Evolutionary conservation across 1,140 invertebrate genomes (phyloP).

Genomic region (Pachypsylla venusta): DNA sequence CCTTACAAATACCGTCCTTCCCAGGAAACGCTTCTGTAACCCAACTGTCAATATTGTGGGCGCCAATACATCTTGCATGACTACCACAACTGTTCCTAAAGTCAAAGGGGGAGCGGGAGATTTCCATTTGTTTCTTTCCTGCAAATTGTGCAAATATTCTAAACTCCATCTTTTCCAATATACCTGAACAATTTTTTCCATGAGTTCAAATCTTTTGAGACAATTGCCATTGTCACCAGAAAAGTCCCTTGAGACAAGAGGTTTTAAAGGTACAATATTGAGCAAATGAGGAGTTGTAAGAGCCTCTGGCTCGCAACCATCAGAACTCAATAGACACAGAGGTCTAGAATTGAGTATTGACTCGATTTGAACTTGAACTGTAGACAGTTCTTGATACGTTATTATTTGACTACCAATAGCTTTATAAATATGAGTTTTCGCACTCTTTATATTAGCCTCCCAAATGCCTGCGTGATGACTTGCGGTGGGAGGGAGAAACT

Average conservation of each 20-base stretch:
- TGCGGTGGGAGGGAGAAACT: slow-evolving; percentile 25
- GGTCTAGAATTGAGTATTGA: slow-evolving; percentile 26
- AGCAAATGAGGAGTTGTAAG: not conserved
- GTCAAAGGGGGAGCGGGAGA: not conserved
- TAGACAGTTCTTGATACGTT: slow-evolving; percentile 28
- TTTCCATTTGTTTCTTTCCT: slow-evolving; percentile 18
- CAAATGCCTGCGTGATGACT: slow-evolving; percentile 30
- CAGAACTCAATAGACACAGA: slow-evolving; percentile 7
- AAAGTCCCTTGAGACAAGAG: no score
- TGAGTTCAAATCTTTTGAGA: slow-evolving; percentile 21
- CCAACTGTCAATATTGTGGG: no score
- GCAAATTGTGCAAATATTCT: slow-evolving; percentile 17
- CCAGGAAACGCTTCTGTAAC: not conserved
- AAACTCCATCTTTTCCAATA: slow-evolving; percentile 26
- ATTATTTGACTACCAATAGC: slow-evolving; percentile 15
- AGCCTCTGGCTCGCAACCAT: not conserved
- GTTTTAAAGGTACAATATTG: not conserved
- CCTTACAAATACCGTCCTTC: not conserved
- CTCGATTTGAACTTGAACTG: slow-evolving; percentile 24
- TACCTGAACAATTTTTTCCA: slow-evolving; percentile 24
- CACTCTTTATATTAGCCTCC: slow-evolving; percentile 27
- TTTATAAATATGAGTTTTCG: slow-evolving; percentile 23
- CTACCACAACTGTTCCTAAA: not conserved
- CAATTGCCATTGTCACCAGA: slow-evolving; percentile 7
- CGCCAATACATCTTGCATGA: slow-evolving; percentile 17